phyloP scores from a whole-genome alignment of 2,113 vertebrate genomes.

The Megatriorchis doriae region DNA sequence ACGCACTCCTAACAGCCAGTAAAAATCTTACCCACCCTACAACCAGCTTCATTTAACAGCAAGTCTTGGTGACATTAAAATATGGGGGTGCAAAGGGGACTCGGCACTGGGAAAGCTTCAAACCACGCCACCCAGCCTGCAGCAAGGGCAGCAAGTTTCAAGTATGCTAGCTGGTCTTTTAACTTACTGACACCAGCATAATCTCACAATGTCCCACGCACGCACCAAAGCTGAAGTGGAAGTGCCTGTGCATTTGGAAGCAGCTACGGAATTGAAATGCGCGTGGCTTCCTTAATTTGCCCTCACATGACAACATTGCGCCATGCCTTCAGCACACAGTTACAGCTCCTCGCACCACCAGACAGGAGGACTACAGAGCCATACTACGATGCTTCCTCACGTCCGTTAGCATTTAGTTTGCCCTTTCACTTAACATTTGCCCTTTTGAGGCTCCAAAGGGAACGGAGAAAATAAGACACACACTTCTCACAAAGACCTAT shows the following conservation, averaged over 20 bases:
- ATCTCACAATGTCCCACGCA: fast-evolving
- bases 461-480: background rate
- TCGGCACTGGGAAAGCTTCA: background rate
- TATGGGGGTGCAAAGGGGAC: background rate
- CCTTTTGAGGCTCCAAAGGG: background rate
- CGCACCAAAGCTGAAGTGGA: fast-evolving
- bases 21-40: background rate
- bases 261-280: background rate
- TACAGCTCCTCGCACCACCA: background rate
- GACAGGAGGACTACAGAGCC: background rate
- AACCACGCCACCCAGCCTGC: too few relatives aligned
- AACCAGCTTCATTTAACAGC: background rate
- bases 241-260: background rate
- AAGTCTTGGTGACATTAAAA: background rate
- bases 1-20: background rate
- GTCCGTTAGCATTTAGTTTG: background rate
- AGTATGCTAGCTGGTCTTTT: background rate
- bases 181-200: fast-evolving
- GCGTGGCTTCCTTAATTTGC: background rate
- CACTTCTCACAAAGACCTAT: background rate
- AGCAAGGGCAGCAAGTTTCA: fast-evolving
- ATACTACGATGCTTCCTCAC: fast-evolving
- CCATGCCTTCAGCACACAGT: background rate
- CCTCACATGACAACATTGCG: background rate
- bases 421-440: background rate